Evolutionary conservation across 2,888 invertebrate species (phyloP).

Genomic region (Rotaria sp.): DNA sequence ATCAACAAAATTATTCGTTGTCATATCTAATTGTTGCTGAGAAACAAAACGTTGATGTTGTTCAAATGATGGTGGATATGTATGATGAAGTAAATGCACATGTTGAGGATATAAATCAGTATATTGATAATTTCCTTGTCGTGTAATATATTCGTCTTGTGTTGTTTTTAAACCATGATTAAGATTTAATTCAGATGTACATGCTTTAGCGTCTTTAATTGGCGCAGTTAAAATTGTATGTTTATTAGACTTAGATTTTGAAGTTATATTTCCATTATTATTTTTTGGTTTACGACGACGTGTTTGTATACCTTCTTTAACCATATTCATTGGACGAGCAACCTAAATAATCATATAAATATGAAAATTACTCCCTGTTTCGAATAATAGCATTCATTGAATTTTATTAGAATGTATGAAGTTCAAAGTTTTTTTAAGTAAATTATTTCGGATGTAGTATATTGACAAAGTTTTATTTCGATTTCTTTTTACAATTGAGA

Average conservation of each 20-base stretch:
- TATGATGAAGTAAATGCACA: neutral
- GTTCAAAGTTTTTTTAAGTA: too few species aligned
- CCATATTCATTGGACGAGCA: conserved; percentile 11
- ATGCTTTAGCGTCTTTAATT: neutral
- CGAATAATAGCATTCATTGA: too few species aligned
- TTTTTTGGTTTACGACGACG: neutral
- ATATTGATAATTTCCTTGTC: neutral
- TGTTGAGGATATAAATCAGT: neutral
- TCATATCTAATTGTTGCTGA: neutral
- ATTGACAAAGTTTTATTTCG: too few species aligned
- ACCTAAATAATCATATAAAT: neutral
- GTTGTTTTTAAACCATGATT: neutral
- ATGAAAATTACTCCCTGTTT: neutral
- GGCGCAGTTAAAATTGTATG: neutral
- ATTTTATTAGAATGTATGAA: too few species aligned
- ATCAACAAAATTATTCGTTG: neutral
- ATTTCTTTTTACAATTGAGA: too few species aligned
- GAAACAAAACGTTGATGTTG: neutral
- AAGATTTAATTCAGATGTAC: neutral
- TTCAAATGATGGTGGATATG: neutral
- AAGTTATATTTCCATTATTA: neutral
- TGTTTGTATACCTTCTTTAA: neutral
- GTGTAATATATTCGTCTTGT: neutral
- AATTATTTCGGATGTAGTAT: too few species aligned
- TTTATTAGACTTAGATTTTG: neutral